Evolutionary conservation across 2,888 invertebrate species (phyloP).

Genomic region (Drosophila neonasuta): DNA sequence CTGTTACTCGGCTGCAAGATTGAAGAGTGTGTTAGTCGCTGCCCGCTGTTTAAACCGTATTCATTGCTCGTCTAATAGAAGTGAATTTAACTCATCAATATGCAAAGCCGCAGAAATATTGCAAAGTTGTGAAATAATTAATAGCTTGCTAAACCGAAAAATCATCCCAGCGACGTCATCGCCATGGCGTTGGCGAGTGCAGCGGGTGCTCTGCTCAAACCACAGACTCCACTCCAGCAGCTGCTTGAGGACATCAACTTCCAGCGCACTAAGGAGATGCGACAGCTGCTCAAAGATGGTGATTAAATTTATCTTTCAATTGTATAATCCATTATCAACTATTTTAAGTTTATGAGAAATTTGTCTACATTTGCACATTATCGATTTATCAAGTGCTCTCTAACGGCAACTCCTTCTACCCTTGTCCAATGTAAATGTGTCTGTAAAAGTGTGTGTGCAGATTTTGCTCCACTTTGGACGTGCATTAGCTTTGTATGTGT

Average conservation of each 20-base stretch:
- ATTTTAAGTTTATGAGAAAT: constrained; percentile 47
- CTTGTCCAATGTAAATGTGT: constrained; percentile 23
- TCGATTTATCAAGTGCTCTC: constrained; percentile 70
- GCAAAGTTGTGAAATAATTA: constrained; percentile 59
- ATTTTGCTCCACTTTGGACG: constrained; percentile 52
- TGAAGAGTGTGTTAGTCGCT: constrained; percentile 21
- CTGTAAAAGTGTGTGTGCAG: constrained; percentile 30
- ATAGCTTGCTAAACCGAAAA: constrained; percentile 16
- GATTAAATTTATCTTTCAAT: constrained; percentile 45
- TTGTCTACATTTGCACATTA: constrained; percentile 79
- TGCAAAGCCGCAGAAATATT: constrained; percentile 6
- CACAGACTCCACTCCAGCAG: constrained; percentile 89
- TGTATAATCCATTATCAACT: neutral
- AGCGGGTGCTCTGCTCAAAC: constrained; percentile 80
- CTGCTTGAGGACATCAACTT: constrained; percentile 95
- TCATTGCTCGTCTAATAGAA: constrained; percentile 8
- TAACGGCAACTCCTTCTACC: constrained; percentile 54
- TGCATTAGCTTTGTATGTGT: neutral
- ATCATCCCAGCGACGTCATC: constrained; percentile 28
- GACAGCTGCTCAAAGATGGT: constrained; percentile 94
- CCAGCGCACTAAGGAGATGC: constrained; percentile 94
- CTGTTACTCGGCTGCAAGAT: constrained; percentile 17
- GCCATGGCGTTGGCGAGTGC: constrained; percentile 79
- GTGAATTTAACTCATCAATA: constrained; percentile 4
- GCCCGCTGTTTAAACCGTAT: constrained; percentile 19